Base-by-base conservation (phyloP, 2,797 vertebrate genomes). In the Cirrhinus molitorella region DNA sequence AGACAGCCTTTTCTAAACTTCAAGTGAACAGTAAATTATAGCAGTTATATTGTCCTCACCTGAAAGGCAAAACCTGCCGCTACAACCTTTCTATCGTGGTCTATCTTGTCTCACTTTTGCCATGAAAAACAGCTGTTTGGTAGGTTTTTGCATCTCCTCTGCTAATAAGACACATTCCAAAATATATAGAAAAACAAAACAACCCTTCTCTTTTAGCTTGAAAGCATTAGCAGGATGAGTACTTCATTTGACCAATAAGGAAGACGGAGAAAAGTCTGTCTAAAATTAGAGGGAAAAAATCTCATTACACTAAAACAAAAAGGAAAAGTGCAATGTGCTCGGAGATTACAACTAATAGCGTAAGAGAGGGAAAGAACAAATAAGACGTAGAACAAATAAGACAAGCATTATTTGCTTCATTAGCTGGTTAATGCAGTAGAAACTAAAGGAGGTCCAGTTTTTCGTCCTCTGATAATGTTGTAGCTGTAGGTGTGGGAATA, bases 21-120 rank as follows among this genome's bases (percentile, higher is more conserved):
- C 25, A 83, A 84, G 80, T 85, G 83, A 86, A 61, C 73, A 59
- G 55, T 91, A 93, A 95, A 95, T 94, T 91, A 94, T 92, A 92
- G 92, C 93, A 93, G 93, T 95, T 94, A 93, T 92, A 90, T 90
- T 90, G 82, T 94, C 92, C 92, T 93, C 91, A 91, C 93, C 91
- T 91, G 90, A 90, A 91, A 94, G 75, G 37, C 86, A 88, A 73
- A 85, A 87, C 89, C 82, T 75, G 81, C 85, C 83, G 88, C 91
- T 89, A 85, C 90, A 91, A 28, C 61, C 57, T 63, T n/a, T 72
- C 66, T 49, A 47, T 75, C 37, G 65, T 16, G 72, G 59, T 79
- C 55, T 34, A 40, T 80, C 61, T 63, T 66, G 57, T 77, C 73
- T 34, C 21, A 1, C 51, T 23, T 57, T 65, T 87, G 17, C 40